Evolutionary conservation across 2,113 vertebrate genomes (phyloP), one percentile per base, ranked within the genome.

Genomic region (Fregetta grallaria): DNA sequence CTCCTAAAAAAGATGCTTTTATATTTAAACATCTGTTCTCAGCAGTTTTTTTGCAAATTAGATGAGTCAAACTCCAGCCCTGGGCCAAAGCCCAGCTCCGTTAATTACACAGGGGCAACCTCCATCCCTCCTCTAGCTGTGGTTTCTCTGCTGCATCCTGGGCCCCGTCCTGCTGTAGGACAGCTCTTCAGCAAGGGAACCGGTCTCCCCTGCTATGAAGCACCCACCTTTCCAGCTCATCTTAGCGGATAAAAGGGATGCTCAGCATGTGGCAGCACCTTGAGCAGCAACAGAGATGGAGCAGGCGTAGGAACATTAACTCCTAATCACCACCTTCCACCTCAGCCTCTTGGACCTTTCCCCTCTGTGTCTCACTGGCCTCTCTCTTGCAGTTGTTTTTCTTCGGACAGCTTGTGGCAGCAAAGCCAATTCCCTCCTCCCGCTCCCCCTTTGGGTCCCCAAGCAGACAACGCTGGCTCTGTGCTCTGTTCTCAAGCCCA

Each of bases 1-100:
- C 50, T 86, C 63, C 67, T 85, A 72, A 96, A 94, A 71, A 49
- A 55, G 50, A 52, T 66, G 15, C 32, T 83, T 96, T 96, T 86
- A 53, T 86, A 73, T 84, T 83, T 90, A 91, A 97, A 86, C 36
- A 73, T 73, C 45, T 95, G 72, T 74, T 95, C 79, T 96, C 71
- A 93, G 85, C 77, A 93, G 23, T 8, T 62, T 91, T 87, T 91
- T 58, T 79, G 19, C 53, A 70, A 89, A 86, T 88, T 86, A 68
- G 61, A 68, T 95, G 92, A 96, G 86, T 93, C 49, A 90, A 95
- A 78, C 47, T 58, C 42, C 50, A 80, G 86, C n/a, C 34, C 73
- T 67, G 61, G 71, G 75, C 67, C 59, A 86, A 94, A 94, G 42
- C 38, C 47, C 56, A 86, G 36, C 15, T 86, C 58, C 2, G 2